Base-by-base conservation (phyloP, 2,113 vertebrate species). In the Catagonus wagneri region DNA sequence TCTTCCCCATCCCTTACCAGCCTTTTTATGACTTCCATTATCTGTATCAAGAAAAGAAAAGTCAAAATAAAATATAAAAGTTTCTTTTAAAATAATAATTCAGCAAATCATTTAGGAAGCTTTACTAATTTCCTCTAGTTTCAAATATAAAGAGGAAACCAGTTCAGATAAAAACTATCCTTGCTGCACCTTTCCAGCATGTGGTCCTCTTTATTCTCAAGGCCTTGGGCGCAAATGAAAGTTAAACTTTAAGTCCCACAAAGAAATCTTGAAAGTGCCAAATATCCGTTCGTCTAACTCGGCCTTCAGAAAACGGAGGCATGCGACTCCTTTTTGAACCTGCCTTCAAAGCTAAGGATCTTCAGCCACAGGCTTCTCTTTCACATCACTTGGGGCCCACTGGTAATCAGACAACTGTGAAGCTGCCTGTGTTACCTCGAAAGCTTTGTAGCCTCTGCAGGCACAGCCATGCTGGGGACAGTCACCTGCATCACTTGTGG, bases 191-290 rank as follows among this genome's bases (percentile, higher is more conserved):
- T 79, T 69, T 63, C 66, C 93, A 88, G 85, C 94, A 83, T 27
- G 91, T 19, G 91, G 85, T 89, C 63, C 54, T 61, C 65, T 97
- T 92, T 95, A 39, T 58, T 91, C 78, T 61, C 63, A 94, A 93
- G 89, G 78, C 92, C 81, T 79, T 83, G 63, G 54, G 93, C 32
- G 25, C 94, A 69, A 96, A 93, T 54, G 89, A 94, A 96, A 97
- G 86, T 83, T 66, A 81, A 71, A 92, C 95, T 96, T 95, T n/a
- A 95, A 94, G 93, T 96, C 76, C 93, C 91, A 78, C 89, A 95
- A 72, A 86, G 93, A 95, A 90, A 94, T 94, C 93, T 92, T 95
- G 65, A 93, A 94, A 94, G 96, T 56, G 54, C 92, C 95, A 95
- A 96, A 75, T 97, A 96, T 44, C 95, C 94, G 92, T 92, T 83